Evolutionary conservation across 2,888 invertebrate species (phyloP), one percentile per base, ranked within the genome.

Genomic region (Candidula unifasciata): DNA sequence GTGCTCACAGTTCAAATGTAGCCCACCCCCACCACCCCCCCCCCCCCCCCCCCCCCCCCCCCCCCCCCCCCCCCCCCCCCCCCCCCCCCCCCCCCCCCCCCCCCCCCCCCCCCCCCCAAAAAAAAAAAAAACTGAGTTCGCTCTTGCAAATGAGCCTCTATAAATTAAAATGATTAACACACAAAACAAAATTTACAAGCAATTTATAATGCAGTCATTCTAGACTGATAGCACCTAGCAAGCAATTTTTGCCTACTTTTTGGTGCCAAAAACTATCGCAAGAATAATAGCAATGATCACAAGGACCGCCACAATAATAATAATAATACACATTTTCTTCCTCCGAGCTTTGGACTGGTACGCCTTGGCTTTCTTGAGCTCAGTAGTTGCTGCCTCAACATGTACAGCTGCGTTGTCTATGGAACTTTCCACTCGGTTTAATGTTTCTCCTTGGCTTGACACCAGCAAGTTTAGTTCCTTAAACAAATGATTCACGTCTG

Each of bases 381-480:
- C 87, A 16, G 66, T 80, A 6, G 86, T 89, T 0, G 89, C 91
- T 18, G 73, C 60, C 79, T 87, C 88, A 2, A 92, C 89, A 81
- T 88, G 85, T 5, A 76, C 86, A 10, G 84, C 82, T 8, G 91
- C 89, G 5, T 87, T 74, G 13, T 88, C 86, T 13, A 91, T 85
- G 64, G 89, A 86, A 54, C 79, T 79, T 82, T 91, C 91, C 64
- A 92, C 90, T n/a, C 83, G 89, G 82, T 89, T 88, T 71, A 92
- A 83, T 60, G 86, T 89, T 83, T 91, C 91, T 33, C 91, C 91
- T 86, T 92, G 91, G 69, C 87, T 88, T 69, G 88, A 85, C 24
- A 92, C 89, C 54, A 92, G 73, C n/a, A 89, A 86, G 85, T 90
- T 90, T 69, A 92, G 87, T 52, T 91, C 91, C 68, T 89, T 90